Percentiles rank a stretch among this genome's conserved stretches.
Evolutionary conservation across 2,113 vertebrate genomes (phyloP).

Genomic region (Heterocephalus glaber): DNA sequence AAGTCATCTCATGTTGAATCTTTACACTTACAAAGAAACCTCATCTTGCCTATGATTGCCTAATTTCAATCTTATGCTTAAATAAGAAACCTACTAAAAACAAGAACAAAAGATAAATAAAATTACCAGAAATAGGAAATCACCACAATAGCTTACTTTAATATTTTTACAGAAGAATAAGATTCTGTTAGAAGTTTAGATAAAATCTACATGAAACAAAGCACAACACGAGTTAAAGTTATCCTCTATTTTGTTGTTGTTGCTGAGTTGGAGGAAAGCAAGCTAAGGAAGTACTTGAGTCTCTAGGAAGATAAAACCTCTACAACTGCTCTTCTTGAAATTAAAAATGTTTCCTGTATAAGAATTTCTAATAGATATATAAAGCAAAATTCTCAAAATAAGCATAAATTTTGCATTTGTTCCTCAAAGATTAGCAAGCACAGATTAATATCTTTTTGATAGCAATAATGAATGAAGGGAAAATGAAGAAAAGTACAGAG

Average conservation of each 20-base stretch:
- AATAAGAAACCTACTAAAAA: neutral
- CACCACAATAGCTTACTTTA: neutral
- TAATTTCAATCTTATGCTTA: neutral
- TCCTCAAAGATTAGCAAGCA: neutral
- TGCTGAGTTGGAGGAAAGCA: neutral
- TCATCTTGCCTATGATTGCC: neutral
- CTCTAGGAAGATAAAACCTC: neutral
- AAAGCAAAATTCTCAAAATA: neutral
- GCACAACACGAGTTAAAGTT: neutral
- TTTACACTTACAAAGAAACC: neutral
- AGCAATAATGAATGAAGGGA: neutral
- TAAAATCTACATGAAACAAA: neutral
- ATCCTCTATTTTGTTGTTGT: neutral
- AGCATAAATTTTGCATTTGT: neutral
- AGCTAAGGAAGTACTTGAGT: neutral
- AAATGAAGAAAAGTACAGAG: neutral
- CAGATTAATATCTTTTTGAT: neutral
- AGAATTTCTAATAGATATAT: neutral
- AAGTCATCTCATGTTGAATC: neutral
- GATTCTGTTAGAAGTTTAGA: neutral
- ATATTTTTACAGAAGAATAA: neutral
- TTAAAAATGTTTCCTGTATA: neutral
- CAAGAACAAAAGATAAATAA: neutral
- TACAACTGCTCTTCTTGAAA: neutral
- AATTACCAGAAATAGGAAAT: neutral